Conservation (phyloP, 2,888 invertebrate species). For the Synanthedon myopaeformis region DNA sequence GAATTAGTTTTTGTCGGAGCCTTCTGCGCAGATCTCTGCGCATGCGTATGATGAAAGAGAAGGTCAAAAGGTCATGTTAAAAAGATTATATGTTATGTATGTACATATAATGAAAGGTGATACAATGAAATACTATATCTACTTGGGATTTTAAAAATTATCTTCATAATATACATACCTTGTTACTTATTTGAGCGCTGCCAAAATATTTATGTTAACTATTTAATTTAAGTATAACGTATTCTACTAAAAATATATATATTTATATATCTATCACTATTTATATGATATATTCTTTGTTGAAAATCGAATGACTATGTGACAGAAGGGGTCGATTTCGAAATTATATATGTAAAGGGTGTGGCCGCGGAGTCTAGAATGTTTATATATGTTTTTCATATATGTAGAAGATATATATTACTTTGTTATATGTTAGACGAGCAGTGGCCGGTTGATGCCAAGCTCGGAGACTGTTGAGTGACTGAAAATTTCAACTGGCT, state of each 20-base stretch:
- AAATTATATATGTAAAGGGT: conserved; percentile 23
- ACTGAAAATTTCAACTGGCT: conserved; percentile 23
- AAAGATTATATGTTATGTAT: background rate
- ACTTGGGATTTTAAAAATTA: background rate
- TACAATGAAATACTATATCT: background rate
- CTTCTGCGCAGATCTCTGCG: background rate
- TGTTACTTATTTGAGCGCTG: no score
- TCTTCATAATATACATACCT: no score
- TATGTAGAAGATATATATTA: conserved; percentile 22
- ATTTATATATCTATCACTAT: conserved; percentile 30
- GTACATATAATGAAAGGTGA: background rate
- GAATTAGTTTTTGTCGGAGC: no score
- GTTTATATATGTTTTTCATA: conserved; percentile 57
- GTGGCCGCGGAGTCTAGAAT: conserved; percentile 23
- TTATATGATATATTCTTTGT: conserved; percentile 63
- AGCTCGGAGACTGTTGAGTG: conserved; percentile 5
- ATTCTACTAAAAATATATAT: background rate
- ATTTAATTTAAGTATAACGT: background rate
- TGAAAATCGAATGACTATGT: conserved; percentile 54
- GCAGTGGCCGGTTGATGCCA: conserved; percentile 7
- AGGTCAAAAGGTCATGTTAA: conserved; percentile 14
- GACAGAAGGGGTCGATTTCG: conserved; percentile 34
- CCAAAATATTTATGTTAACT: background rate
- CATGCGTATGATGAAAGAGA: conserved; percentile 2
- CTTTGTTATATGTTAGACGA: conserved; percentile 15